These are phyloP conservation scores for Chiloscyllium punctatum DNA, from an alignment of 2,797 vertebrate species.

Conservation along the genomic window DNA sequence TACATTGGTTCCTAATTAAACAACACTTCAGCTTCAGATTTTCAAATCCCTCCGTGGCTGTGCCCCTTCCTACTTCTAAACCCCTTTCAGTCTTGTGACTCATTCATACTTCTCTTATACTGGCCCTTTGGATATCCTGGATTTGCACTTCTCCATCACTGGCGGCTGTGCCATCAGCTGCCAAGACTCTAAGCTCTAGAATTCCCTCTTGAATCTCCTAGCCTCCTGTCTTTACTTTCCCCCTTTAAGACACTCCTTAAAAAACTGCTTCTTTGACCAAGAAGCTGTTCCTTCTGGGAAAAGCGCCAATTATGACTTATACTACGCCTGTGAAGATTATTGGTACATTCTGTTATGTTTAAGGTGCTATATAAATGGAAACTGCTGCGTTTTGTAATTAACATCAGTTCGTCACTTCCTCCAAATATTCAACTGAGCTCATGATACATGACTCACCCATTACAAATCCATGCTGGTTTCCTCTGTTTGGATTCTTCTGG, in stretches of 20 bases:
- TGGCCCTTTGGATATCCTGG: background rate
- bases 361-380: background rate
- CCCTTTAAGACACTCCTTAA: background rate
- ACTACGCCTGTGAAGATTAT: background rate
- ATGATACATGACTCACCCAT: background rate
- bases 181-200: background rate
- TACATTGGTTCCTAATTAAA: background rate
- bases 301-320: background rate
- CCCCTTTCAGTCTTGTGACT: background rate
- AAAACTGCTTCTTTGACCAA: background rate
- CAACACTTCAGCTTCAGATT: background rate
- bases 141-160: background rate
- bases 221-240: too few relatives aligned
- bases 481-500: background rate
- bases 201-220: background rate
- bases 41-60: background rate
- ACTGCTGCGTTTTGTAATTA: background rate
- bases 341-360: background rate
- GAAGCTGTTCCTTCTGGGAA: background rate
- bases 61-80: background rate
- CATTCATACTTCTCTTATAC: background rate
- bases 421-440: background rate
- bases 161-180: background rate
- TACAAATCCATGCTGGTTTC: constrained; percentile 2
- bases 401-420: background rate